Conservation (phyloP, 1,140 invertebrate species). For the Ditylenchus dipsaci region DNA sequence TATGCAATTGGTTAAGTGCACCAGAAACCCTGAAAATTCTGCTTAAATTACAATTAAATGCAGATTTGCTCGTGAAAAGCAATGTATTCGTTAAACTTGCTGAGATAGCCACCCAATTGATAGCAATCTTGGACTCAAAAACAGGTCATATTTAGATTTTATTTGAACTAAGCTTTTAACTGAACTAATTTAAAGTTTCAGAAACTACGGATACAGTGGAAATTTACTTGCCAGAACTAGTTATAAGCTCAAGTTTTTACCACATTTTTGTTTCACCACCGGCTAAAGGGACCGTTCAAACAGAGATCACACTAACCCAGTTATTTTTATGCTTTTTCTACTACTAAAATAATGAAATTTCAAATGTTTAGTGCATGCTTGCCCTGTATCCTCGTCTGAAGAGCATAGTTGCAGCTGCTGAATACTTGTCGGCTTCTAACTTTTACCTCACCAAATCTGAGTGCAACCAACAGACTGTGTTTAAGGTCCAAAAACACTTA, state of each 20-base stretch:
- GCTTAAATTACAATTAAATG: no score
- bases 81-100: not conserved
- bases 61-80: not conserved
- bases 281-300: not conserved
- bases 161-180: no score
- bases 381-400: slow-evolving; percentile 14
- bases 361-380: not conserved
- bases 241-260: slow-evolving; percentile 31
- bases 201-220: not conserved
- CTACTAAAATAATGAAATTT: no score
- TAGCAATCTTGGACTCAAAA: not conserved
- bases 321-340: no score
- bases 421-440: not conserved
- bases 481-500: no score
- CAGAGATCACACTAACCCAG: no score
- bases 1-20: not conserved
- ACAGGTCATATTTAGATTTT: no score
- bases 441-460: no score
- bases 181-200: not conserved
- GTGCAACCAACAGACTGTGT: no score
- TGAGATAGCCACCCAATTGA: not conserved
- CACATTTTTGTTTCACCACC: slow-evolving; percentile 26
- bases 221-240: slow-evolving; percentile 21
- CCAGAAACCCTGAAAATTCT: not conserved
- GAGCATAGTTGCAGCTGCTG: slow-evolving; percentile 12